These are phyloP conservation scores for Strigamia transsilvanica DNA, from an alignment of 2,888 invertebrate genomes.

Conservation along the genomic window DNA sequence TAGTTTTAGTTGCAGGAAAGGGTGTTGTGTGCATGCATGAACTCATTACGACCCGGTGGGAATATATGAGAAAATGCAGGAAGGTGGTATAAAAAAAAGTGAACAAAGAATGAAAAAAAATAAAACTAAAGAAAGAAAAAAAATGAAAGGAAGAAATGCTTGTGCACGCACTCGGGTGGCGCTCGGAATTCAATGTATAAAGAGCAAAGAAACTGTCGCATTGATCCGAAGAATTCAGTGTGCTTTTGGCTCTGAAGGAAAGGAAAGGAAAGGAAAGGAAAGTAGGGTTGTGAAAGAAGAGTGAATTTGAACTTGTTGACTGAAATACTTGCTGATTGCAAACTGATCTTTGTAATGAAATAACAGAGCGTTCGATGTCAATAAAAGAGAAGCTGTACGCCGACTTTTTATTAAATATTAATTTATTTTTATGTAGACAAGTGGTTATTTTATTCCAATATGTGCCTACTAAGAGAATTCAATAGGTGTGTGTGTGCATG, in stretches of 20 bases:
- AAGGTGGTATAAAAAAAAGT: not conserved
- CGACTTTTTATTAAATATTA: too few species aligned
- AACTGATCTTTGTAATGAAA: not conserved
- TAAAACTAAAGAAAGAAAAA: not conserved
- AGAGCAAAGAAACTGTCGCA: constrained; percentile 37
- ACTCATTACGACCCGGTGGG: constrained; percentile 30
- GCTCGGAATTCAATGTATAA: constrained; percentile 40
- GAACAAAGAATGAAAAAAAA: not conserved
- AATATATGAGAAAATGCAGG: constrained; percentile 33
- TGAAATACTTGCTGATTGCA: not conserved
- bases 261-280: not conserved
- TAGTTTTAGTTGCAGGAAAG: constrained; percentile 26
- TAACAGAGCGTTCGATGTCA: too few species aligned
- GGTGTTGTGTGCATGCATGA: constrained; percentile 30
- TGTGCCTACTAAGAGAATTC: not conserved
- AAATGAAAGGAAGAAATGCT: constrained; percentile 14
- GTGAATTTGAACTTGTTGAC: constrained; percentile 13
- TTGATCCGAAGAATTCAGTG: constrained; percentile 21
- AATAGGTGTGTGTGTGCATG: not conserved
- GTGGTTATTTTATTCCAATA: constrained; percentile 1
- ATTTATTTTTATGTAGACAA: not conserved
- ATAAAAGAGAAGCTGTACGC: too few species aligned
- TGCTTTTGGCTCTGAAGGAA: constrained; percentile 1
- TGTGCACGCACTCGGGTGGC: constrained; percentile 32
- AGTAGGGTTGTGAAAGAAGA: not conserved